Evolutionary conservation across 2,113 vertebrate species (phyloP), one percentile per base, ranked within the genome.

Genomic region (Cheilinus undulatus): DNA sequence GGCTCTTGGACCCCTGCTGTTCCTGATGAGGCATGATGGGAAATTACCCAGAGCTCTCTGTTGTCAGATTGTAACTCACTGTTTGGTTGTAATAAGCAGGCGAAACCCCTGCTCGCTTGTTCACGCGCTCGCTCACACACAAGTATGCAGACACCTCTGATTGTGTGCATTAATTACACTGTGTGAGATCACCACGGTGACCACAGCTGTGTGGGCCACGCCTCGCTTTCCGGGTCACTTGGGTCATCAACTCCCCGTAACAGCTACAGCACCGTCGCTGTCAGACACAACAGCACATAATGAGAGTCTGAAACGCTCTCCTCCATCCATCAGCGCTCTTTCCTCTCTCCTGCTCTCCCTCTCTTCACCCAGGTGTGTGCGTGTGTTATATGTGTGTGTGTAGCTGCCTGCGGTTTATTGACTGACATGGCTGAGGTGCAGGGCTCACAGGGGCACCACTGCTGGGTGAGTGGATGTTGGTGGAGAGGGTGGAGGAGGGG

Each of bases 21-120:
- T 92, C 87, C 88, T 90, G 91, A 92, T 88, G 89, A 92, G 90
- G 88, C 91, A 91, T 92, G 91, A 90, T 92, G 91, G 90, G 91
- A 92, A 92, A 92, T 92, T 92, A 91, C 89, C 88, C 87, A 85
- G 83, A 88, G 87, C 90, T 84, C 88, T 90, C 89, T 90, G 86
- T 89, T 92, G 88, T 91, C 91, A 90, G 87, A 89, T 83, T 87
- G 90, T 92, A 86, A 90, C 90, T 92, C 89, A 85, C 87, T 90
- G 89, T 91, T 92, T 92, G 86, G 88, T 92, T 87, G 90, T 90
- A 92, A 92, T 92, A 91, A 92, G 90, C 83, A 90, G 88, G 78
- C 87, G 71, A 45, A 90, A 84, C 84, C 89, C 75, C 85, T 86
- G 82, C 78, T 49, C 64, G 82, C 50, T 46, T 73, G 69, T 72